Percentiles rank a stretch among this genome's conserved stretches.
These are phyloP conservation scores for Diaperis boleti DNA, from an alignment of 2,888 invertebrate species.

Conservation along the genomic window DNA sequence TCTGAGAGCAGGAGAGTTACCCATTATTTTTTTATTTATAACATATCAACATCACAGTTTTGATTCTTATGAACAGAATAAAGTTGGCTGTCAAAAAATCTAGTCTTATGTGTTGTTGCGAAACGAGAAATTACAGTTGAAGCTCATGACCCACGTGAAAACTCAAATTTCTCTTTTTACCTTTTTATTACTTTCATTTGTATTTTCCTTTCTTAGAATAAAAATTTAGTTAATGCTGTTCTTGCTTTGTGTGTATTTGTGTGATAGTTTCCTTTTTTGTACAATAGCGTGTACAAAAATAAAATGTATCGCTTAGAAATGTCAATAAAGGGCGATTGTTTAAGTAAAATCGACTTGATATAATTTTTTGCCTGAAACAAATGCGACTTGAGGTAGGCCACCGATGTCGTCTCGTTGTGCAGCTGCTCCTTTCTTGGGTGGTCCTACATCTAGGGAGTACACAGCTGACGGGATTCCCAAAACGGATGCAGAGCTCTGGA, in stretches of 20 bases:
- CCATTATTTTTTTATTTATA: slow-evolving; percentile 33
- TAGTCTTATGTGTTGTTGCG: slow-evolving; percentile 62
- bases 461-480: slow-evolving; percentile 70
- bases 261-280: slow-evolving; percentile 72
- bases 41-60: slow-evolving; percentile 39
- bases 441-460: slow-evolving; percentile 71
- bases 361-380: slow-evolving; percentile 68
- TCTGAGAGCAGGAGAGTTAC: slow-evolving; percentile 43
- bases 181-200: slow-evolving; percentile 27
- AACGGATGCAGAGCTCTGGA: slow-evolving; percentile 70
- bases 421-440: slow-evolving; percentile 56
- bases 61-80: slow-evolving; percentile 21
- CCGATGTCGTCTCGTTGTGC: slow-evolving; percentile 49
- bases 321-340: slow-evolving; percentile 53
- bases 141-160: slow-evolving; percentile 36
- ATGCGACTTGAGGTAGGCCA: slow-evolving; percentile 68
- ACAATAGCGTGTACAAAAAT: slow-evolving; percentile 71
- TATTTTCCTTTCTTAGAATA: slow-evolving; percentile 27
- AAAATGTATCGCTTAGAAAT: slow-evolving; percentile 65
- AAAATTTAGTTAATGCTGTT: slow-evolving; percentile 51
- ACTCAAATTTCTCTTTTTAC: slow-evolving; percentile 25
- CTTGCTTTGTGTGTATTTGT: slow-evolving; percentile 66
- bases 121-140: slow-evolving; percentile 46
- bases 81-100: slow-evolving; percentile 63
- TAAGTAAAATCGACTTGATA: slow-evolving; percentile 67